Conservation (phyloP, 2,888 invertebrate species). For the Hypomecis punctinalis region DNA sequence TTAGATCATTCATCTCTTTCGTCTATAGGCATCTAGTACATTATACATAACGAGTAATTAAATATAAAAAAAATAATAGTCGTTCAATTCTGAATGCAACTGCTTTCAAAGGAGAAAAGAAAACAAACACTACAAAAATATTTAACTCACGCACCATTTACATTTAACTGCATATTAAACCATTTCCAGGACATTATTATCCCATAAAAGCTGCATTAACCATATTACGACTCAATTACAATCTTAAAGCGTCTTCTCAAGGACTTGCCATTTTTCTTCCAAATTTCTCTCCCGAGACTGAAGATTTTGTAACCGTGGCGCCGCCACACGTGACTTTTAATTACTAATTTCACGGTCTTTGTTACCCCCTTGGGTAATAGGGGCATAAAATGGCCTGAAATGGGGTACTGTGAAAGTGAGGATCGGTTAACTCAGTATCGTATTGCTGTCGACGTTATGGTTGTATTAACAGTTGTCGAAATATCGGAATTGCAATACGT, state of each 20-base stretch:
- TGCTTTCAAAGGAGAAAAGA: neutral
- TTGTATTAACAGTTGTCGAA: too few species aligned
- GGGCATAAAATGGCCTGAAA: constrained; percentile 57
- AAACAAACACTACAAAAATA: constrained; percentile 2
- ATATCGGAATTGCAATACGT: too few species aligned
- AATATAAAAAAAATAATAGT: too few species aligned
- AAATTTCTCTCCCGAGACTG: constrained; percentile 43
- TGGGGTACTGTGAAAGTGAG: constrained; percentile 40
- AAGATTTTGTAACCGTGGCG: constrained; percentile 55
- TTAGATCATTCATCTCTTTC: too few species aligned
- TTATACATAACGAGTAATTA: too few species aligned
- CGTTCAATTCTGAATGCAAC: too few species aligned
- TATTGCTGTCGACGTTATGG: too few species aligned
- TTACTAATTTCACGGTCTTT: constrained; percentile 80
- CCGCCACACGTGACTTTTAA: constrained; percentile 74
- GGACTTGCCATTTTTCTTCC: constrained; percentile 37
- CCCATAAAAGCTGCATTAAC: constrained; percentile 26
- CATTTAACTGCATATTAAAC: constrained; percentile 18
- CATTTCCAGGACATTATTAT: constrained; percentile 13
- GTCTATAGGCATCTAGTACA: too few species aligned
- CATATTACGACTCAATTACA: constrained; percentile 29
- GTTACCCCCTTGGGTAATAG: constrained; percentile 62
- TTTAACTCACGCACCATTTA: neutral
- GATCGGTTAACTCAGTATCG: neutral
- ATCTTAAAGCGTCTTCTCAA: constrained; percentile 15